These are phyloP conservation scores for Oligia latruncula DNA, from an alignment of 2,888 invertebrate genomes.

Conservation along the genomic window DNA sequence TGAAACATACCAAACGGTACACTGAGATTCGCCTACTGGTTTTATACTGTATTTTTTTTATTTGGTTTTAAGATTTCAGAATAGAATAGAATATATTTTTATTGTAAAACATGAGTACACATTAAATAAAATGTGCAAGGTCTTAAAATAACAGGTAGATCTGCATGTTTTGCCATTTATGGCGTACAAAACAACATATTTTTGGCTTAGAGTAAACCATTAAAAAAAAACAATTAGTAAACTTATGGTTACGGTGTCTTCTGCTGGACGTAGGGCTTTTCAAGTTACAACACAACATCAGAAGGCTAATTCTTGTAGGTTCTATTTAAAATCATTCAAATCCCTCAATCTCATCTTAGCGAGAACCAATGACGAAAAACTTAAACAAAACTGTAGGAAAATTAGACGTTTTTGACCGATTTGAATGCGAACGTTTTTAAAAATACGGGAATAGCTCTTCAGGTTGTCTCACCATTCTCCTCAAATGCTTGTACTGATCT, in stretches of 20 bases:
- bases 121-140: too few species aligned
- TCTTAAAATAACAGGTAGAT: too few species aligned
- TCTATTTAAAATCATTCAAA: neutral
- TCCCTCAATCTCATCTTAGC: neutral
- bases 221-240: too few species aligned
- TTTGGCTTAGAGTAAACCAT: too few species aligned
- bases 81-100: too few species aligned
- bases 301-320: neutral
- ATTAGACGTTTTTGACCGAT: neutral
- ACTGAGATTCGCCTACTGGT: neutral
- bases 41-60: neutral
- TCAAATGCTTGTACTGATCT: neutral
- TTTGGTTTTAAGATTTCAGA: neutral
- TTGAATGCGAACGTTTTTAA: neutral
- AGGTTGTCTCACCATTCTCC: neutral
- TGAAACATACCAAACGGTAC: conserved; percentile 33
- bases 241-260: neutral
- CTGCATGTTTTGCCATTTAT: too few species aligned
- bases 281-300: neutral
- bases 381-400: neutral
- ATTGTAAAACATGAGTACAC: too few species aligned
- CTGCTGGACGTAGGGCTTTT: neutral
- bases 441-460: too few species aligned
- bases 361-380: neutral
- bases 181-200: too few species aligned